phyloP scores from a whole-genome alignment of 1,140 invertebrate species.

The Megalopta genalis region DNA sequence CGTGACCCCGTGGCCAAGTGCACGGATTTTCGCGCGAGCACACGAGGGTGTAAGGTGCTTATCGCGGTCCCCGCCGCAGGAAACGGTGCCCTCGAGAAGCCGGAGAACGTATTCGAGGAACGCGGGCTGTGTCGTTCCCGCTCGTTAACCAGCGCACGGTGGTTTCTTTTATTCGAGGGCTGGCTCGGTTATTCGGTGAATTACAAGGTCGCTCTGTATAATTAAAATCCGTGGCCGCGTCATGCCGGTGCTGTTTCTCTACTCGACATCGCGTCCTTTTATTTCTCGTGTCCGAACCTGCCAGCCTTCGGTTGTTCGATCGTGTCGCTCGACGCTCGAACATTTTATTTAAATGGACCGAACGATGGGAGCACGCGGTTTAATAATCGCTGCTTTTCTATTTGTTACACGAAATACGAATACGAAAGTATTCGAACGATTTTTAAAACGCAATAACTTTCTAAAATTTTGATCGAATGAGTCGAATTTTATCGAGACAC shows the following conservation, averaged over 20 bases:
- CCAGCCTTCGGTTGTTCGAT: background rate
- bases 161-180: constrained; percentile 28
- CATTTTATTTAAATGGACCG: no score
- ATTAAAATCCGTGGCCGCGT: constrained; percentile 13
- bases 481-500: no score
- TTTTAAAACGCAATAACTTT: no score
- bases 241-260: background rate
- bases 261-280: background rate
- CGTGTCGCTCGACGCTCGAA: no score
- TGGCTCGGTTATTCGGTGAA: background rate
- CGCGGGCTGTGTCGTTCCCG: background rate
- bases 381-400: no score
- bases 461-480: no score
- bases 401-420: no score
- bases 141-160: constrained; percentile 18
- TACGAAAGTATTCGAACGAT: no score
- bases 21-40: constrained; percentile 11
- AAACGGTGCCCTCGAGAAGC: background rate
- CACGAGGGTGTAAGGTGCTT: constrained; percentile 14
- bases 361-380: no score
- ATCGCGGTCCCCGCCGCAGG: background rate
- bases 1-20: constrained; percentile 22
- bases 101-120: constrained; percentile 1
- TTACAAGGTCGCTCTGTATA: constrained; percentile 2
- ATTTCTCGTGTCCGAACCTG: background rate